Evolutionary conservation across 2,888 invertebrate species (phyloP), one percentile per base, ranked within the genome.

Genomic region (Lycophotia porphyrea): DNA sequence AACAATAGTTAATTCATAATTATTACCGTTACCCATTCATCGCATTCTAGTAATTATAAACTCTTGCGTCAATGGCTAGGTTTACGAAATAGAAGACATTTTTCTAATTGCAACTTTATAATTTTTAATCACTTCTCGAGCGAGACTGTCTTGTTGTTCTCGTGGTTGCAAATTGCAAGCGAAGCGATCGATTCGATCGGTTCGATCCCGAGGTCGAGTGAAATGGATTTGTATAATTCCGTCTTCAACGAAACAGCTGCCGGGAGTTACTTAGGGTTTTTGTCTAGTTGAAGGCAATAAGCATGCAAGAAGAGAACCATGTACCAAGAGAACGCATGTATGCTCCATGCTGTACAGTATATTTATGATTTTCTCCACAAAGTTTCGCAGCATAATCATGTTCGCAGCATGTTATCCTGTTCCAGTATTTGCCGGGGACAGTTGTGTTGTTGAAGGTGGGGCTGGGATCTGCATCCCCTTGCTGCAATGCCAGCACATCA

Each of bases 391-490:
- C 21, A 39, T 34, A 13, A 42, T 15, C 24, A 21, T 67, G n/a
- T n/a, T n/a, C n/a, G n/a, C n/a, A n/a, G n/a, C n/a, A n/a, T 18
- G 7, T 64, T 34, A 36, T 34, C 13, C 18, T 60, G 31, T 82
- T 87, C 1, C 84, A 93, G 93, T 90, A 71, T 92, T 80, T 79
- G 60, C 84, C 3, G 92, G 91, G 11, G 92, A 93, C 39, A 84
- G 74, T 39, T 93, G 93, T 76, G 31, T 65, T 5, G 84, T 65
- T 7, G 87, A 84, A 0, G 78, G 78, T 8, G 55, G 73, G 9
- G 27, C 78, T 3, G 95, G 94, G 0, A 84, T 67, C 7, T 95
- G 95, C 80, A 73, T 81, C 5, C 84, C 87, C 1, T 80, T 96
- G 52, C 74, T 86, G 21, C 76, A 89, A 70, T 96, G 95, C 78